phyloP scores from a whole-genome alignment of 2,888 invertebrate genomes.

The Clepsis dumicolana region DNA sequence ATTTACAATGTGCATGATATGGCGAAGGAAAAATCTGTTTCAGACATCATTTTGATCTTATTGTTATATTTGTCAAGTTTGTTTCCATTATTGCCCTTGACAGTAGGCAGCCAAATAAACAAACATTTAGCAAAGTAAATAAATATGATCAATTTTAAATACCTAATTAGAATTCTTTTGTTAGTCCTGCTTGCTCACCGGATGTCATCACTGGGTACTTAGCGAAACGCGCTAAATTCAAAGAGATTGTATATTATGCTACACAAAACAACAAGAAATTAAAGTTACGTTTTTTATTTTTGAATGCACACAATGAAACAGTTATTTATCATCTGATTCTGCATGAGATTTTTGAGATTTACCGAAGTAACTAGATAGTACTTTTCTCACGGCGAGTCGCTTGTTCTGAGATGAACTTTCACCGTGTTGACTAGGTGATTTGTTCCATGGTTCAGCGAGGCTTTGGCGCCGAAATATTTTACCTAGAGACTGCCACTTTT shows the following conservation, averaged over 20 bases:
- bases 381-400: conserved; percentile 74
- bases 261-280: conserved; percentile 15
- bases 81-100: no score
- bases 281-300: conserved; percentile 24
- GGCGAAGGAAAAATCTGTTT: conserved; percentile 8
- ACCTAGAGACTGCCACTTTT: conserved; percentile 82
- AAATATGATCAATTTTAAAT: background rate
- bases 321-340: conserved; percentile 59
- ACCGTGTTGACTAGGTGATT: conserved; percentile 64
- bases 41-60: background rate
- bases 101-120: no score
- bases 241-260: conserved; percentile 8
- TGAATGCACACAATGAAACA: conserved; percentile 15
- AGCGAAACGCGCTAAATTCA: conserved; percentile 35
- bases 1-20: conserved; percentile 45
- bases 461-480: conserved; percentile 81
- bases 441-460: conserved; percentile 72
- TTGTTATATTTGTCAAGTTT: no score
- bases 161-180: background rate
- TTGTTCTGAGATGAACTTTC: conserved; percentile 72
- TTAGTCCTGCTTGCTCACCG: background rate
- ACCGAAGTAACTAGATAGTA: conserved; percentile 77
- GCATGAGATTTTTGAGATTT: conserved; percentile 66
- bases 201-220: conserved; percentile 37
- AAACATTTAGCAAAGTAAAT: no score